Percentiles rank a stretch among this genome's conserved stretches.
phyloP scores from a whole-genome alignment of 2,888 invertebrate species.

The Hyposoter didymator region DNA sequence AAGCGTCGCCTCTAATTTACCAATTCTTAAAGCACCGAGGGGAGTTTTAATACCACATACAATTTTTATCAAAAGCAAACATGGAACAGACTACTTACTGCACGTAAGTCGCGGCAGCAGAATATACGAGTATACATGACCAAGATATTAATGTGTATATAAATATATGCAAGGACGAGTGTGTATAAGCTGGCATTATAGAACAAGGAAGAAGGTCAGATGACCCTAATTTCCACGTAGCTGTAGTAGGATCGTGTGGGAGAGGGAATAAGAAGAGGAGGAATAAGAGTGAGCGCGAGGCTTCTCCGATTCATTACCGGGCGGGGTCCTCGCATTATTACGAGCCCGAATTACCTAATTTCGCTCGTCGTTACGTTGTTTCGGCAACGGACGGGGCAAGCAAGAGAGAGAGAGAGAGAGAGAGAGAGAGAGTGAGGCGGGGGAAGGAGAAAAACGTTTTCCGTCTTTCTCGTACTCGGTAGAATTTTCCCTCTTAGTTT shows the following conservation, averaged over 20 bases:
- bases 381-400: conserved; percentile 64
- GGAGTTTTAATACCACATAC: background rate
- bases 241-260: conserved; percentile 14
- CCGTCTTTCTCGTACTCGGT: conserved; percentile 22
- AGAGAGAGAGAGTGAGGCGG: too few species aligned
- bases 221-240: conserved; percentile 78
- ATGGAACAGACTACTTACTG: background rate
- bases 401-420: too few species aligned
- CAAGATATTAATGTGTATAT: conserved; percentile 10
- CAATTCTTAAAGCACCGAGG: background rate
- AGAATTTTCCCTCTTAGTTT: conserved; percentile 23
- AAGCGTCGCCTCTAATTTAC: background rate
- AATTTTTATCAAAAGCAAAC: conserved; percentile 17
- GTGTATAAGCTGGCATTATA: conserved; percentile 57
- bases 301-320: conserved; percentile 80
- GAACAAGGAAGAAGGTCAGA: conserved; percentile 74
- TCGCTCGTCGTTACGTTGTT: conserved; percentile 83
- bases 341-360: conserved; percentile 84
- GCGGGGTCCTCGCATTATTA: conserved; percentile 81
- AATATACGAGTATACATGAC: background rate
- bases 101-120: background rate
- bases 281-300: conserved; percentile 41
- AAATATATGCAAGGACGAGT: conserved; percentile 30
- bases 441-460: conserved; percentile 46
- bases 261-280: conserved; percentile 21